Conservation (phyloP, 2,113 vertebrate genomes). For the Otus sunia region DNA sequence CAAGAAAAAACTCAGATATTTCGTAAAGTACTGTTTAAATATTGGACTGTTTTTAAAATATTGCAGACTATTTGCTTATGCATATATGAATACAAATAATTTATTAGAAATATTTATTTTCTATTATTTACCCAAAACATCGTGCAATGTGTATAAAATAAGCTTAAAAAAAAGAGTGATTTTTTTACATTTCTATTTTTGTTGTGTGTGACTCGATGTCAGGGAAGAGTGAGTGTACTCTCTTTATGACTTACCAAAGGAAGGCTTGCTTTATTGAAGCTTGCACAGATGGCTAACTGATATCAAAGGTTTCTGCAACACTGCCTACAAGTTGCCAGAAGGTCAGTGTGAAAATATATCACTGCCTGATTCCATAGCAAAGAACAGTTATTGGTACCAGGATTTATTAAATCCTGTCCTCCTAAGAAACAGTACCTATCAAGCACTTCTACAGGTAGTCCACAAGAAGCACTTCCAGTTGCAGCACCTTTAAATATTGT, state of each 20-base stretch:
- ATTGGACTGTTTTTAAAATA: background rate
- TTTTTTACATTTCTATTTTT: background rate
- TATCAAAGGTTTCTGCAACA: conserved; percentile 31
- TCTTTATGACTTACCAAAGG: background rate
- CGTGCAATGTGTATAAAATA: background rate
- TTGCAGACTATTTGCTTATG: background rate
- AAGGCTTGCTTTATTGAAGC: conserved; percentile 16
- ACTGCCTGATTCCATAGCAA: background rate
- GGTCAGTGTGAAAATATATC: background rate
- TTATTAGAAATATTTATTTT: background rate
- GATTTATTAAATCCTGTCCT: background rate
- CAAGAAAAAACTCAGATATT: background rate
- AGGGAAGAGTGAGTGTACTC: background rate
- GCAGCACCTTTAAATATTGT: background rate
- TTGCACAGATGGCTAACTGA: background rate
- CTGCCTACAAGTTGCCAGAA: conserved; percentile 28
- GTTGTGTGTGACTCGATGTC: background rate
- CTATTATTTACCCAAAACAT: background rate
- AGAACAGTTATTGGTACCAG: background rate
- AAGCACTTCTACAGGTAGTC: background rate
- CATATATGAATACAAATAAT: background rate
- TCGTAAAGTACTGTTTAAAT: background rate
- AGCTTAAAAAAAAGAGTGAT: background rate
- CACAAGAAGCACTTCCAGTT: background rate
- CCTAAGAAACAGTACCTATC: background rate